Evolutionary conservation across 2,113 vertebrate genomes (phyloP).

Genomic region (Dasypus novemcinctus): DNA sequence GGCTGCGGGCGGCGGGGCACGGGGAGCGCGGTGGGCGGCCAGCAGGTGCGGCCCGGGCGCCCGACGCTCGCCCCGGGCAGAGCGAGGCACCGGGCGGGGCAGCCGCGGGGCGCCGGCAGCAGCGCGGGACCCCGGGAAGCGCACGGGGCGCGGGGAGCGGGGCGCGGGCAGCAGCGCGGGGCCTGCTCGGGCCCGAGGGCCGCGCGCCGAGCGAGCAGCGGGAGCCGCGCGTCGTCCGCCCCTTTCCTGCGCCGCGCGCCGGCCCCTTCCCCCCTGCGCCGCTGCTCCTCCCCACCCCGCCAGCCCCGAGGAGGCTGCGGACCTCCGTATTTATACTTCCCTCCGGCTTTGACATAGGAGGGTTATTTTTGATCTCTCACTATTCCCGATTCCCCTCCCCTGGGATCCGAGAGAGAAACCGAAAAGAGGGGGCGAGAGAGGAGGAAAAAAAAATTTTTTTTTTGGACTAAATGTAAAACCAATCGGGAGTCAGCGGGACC

Average conservation of each 20-base stretch:
- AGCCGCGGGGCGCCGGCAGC: background rate
- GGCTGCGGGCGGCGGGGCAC: slow-evolving; percentile 47
- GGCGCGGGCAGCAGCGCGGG: background rate
- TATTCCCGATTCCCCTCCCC: slow-evolving; percentile 92
- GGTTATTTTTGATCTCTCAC: slow-evolving; percentile 93
- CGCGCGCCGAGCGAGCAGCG: too few relatives aligned
- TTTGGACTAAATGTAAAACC: slow-evolving; percentile 87
- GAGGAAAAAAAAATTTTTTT: slow-evolving; percentile 74
- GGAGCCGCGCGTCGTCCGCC: background rate
- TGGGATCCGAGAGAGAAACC: slow-evolving; percentile 78
- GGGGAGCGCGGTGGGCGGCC: background rate
- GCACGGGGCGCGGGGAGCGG: background rate
- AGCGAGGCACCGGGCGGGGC: background rate
- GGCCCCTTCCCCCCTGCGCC: slow-evolving; percentile 1
- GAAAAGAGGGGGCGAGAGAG: slow-evolving; percentile 70
- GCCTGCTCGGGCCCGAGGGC: too few relatives aligned
- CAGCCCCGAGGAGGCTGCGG: slow-evolving; percentile 81
- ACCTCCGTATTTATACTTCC: slow-evolving; percentile 92
- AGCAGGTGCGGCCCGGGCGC: slow-evolving; percentile 56
- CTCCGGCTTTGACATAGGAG: slow-evolving; percentile 89
- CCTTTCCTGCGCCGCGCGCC: background rate
- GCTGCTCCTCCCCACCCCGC: slow-evolving; percentile 73
- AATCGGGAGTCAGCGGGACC: slow-evolving; percentile 86
- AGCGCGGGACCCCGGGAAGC: background rate
- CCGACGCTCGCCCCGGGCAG: slow-evolving; percentile 34